These are phyloP conservation scores for Aphis gossypii DNA, from an alignment of 1,140 invertebrate species.

Conservation along the genomic window DNA sequence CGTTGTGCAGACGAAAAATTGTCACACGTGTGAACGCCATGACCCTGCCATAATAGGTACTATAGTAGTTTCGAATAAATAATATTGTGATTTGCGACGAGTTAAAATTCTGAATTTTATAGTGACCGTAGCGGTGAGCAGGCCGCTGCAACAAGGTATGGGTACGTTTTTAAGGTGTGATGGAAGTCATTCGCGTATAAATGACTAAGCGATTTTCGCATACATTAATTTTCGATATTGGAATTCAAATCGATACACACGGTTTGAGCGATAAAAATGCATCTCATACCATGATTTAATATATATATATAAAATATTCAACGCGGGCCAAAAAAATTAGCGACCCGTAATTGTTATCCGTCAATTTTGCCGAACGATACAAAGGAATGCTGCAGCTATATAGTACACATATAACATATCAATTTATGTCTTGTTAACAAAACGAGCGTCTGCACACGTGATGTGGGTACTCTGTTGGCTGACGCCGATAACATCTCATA, in stretches of 20 bases:
- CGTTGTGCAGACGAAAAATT: background rate
- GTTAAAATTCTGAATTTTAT: background rate
- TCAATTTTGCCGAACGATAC: background rate
- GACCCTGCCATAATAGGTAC: too few relatives aligned
- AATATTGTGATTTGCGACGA: background rate
- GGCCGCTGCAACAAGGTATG: too few relatives aligned
- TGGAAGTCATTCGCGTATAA: background rate
- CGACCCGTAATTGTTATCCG: background rate
- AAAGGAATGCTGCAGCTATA: background rate
- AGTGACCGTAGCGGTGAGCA: background rate
- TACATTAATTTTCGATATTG: background rate
- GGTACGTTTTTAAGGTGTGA: background rate
- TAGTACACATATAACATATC: background rate
- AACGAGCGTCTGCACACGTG: slow-evolving; percentile 29
- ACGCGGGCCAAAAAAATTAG: background rate
- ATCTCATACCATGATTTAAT: background rate
- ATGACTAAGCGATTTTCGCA: background rate
- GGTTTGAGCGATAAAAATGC: background rate
- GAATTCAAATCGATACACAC: background rate
- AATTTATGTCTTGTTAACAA: slow-evolving; percentile 21
- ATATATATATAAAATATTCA: background rate
- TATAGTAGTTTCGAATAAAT: background rate
- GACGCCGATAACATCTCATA: background rate
- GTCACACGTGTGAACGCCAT: background rate
- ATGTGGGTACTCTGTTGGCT: background rate